Evolutionary conservation across 2,113 vertebrate species (phyloP).

Genomic region (Neodon shergylaensis): DNA sequence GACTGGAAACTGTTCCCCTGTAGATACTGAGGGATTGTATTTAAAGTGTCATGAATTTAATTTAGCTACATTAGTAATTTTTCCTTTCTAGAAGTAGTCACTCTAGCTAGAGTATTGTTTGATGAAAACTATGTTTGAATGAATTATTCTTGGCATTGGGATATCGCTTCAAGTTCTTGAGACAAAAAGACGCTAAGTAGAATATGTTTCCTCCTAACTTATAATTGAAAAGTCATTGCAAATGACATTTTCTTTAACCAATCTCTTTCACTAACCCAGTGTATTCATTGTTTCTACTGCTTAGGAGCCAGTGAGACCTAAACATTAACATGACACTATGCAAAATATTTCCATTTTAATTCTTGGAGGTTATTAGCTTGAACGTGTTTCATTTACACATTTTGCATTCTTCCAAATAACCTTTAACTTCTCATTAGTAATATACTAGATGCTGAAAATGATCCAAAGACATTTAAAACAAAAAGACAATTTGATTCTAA

Average conservation of each 20-base stretch:
- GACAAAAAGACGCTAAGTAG: background rate
- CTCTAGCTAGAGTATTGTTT: constrained; percentile 15
- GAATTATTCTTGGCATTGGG: constrained; percentile 52
- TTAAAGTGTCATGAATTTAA: constrained; percentile 58
- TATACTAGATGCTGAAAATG: constrained; percentile 34
- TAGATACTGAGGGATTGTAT: background rate
- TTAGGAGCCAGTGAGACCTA: constrained; percentile 36
- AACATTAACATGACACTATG: background rate
- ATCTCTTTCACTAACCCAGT: constrained; percentile 42
- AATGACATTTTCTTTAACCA: constrained; percentile 51
- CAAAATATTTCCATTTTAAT: constrained; percentile 59
- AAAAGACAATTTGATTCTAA: background rate
- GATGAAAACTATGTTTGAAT: background rate
- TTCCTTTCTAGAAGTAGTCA: constrained; percentile 15
- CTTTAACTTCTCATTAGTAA: constrained; percentile 50
- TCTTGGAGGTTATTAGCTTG: constrained; percentile 56
- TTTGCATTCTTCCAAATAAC: constrained; percentile 52
- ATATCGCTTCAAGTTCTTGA: constrained; percentile 42
- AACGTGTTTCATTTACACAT: constrained; percentile 54
- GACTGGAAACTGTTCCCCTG: background rate
- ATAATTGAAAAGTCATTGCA: constrained; percentile 22
- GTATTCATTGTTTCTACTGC: constrained; percentile 25
- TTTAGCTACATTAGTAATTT: constrained; percentile 34
- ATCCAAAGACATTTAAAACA: constrained; percentile 33
- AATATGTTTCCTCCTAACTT: constrained; percentile 49